Evolutionary conservation across 2,888 invertebrate genomes (phyloP).

Genomic region (Microdon myrmicae): DNA sequence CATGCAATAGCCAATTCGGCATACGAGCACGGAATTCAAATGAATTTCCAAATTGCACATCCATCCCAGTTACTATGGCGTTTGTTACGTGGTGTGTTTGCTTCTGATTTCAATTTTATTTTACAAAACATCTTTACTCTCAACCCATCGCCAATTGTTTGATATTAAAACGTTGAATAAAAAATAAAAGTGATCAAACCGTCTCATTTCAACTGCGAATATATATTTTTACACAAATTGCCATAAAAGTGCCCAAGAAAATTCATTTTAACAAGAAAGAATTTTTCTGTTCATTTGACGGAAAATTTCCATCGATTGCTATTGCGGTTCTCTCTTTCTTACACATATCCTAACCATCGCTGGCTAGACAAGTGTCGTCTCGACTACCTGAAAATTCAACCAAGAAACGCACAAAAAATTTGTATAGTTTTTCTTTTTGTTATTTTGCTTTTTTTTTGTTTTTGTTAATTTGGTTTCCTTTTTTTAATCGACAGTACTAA

Average conservation of each 20-base stretch:
- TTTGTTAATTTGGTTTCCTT: constrained; percentile 4
- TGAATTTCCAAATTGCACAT: too few species aligned
- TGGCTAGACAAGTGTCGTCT: constrained; percentile 28
- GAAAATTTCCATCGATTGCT: too few species aligned
- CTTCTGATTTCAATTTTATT: constrained; percentile 28
- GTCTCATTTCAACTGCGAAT: constrained; percentile 3
- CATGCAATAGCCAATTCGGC: too few species aligned
- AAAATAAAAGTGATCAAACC: constrained; percentile 9
- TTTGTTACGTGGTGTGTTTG: constrained; percentile 53
- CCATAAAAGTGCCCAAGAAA: constrained; percentile 18
- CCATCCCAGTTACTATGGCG: constrained; percentile 52
- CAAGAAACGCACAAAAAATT: constrained; percentile 26
- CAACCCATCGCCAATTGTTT: constrained; percentile 16
- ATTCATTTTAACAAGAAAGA: constrained; percentile 5
- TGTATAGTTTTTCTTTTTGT: constrained; percentile 15
- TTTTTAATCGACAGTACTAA: background rate
- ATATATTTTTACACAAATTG: constrained; percentile 2
- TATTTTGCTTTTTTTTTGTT: constrained; percentile 19
- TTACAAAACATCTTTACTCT: constrained; percentile 18
- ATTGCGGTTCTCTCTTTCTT: constrained; percentile 29
- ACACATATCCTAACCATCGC: constrained; percentile 8
- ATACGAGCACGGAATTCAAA: too few species aligned
- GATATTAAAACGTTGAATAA: constrained; percentile 30
- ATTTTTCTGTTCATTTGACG: too few species aligned
- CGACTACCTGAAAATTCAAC: constrained; percentile 10